Conservation (phyloP, 2,113 vertebrate species). For the Sapajus apella region DNA sequence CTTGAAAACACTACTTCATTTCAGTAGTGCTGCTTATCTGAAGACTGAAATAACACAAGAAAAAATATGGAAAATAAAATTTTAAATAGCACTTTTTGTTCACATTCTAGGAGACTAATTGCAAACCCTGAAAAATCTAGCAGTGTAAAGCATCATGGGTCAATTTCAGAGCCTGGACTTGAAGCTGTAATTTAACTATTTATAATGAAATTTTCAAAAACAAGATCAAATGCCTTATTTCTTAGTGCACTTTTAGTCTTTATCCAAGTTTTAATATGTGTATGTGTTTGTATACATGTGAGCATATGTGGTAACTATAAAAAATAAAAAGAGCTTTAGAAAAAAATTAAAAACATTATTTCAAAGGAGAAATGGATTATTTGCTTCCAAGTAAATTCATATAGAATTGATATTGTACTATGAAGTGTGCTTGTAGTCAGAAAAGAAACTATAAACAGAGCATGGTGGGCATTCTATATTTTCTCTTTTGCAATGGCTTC, state of each 20-base stretch:
- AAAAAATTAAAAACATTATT: conserved; percentile 24
- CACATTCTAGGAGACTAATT: not conserved
- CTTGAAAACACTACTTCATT: not conserved
- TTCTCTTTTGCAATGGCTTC: conserved; percentile 47
- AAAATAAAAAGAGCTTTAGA: conserved; percentile 14
- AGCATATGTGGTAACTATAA: not conserved
- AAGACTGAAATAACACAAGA: not conserved
- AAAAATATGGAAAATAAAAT: not conserved
- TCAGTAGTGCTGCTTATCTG: not conserved
- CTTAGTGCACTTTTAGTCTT: not conserved
- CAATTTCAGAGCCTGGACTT: not conserved
- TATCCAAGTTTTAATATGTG: not conserved
- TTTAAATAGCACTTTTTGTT: not conserved
- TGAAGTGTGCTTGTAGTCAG: not conserved
- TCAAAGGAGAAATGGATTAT: not conserved
- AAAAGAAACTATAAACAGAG: conserved; percentile 44
- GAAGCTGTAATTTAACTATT: not conserved
- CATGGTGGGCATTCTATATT: not conserved
- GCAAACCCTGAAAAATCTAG: not conserved
- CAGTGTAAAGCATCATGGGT: not conserved
- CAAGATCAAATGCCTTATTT: not conserved
- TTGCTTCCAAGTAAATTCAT: not conserved
- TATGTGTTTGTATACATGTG: not conserved
- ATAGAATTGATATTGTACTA: not conserved
- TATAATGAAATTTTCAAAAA: not conserved